Evolutionary conservation across 2,113 vertebrate species (phyloP).

Genomic region (Myiozetetes cayanensis): DNA sequence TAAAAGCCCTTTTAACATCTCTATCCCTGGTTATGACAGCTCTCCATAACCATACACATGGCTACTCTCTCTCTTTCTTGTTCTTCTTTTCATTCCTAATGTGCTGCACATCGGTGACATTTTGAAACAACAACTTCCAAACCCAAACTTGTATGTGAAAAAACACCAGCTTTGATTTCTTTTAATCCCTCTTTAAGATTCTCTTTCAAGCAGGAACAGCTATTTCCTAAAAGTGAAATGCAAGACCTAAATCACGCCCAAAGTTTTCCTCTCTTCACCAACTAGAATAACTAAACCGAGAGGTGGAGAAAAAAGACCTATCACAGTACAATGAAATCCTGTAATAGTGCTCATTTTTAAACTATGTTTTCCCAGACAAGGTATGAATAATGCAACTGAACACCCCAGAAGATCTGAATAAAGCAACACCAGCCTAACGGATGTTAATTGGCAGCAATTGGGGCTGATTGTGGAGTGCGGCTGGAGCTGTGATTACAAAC

Average conservation of each 20-base stretch:
- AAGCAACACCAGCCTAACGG: constrained; percentile 58
- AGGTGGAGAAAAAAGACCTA: neutral
- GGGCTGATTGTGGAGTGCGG: constrained; percentile 68
- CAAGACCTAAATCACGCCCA: neutral
- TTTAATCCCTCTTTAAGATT: neutral
- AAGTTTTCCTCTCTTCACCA: neutral
- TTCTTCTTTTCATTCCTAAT: neutral
- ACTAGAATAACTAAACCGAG: neutral
- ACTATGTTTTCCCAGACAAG: constrained; percentile 31
- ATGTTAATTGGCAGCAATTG: constrained; percentile 74
- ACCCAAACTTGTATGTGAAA: neutral
- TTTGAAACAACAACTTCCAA: neutral
- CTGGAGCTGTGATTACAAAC: constrained; percentile 72
- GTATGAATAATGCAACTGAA: constrained; percentile 70
- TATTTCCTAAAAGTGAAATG: neutral
- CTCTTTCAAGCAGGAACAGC: neutral
- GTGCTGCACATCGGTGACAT: neutral
- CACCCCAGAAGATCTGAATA: constrained; percentile 55
- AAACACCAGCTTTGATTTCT: neutral
- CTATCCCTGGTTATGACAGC: neutral
- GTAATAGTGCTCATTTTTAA: neutral
- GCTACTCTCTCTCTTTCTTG: neutral
- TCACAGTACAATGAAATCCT: constrained; percentile 17
- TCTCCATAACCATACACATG: accelerated
- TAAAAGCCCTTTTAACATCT: neutral